Conservation (phyloP, 2,888 invertebrate species). For the Bellardia bayeri region DNA sequence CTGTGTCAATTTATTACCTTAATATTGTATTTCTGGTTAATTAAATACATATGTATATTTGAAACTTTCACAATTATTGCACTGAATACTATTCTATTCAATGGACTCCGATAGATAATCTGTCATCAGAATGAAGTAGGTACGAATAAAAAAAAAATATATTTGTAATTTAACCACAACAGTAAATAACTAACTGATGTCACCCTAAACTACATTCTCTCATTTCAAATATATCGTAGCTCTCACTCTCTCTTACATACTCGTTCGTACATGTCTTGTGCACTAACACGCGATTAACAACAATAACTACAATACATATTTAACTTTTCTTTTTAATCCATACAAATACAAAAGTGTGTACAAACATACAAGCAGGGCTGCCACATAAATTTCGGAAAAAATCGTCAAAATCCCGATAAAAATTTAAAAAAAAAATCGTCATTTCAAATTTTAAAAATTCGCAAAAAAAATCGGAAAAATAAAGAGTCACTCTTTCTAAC, state of each 20-base stretch:
- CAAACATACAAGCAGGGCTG: background rate
- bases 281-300: slow-evolving; percentile 17
- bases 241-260: slow-evolving; percentile 26
- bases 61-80: no score
- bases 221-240: slow-evolving; percentile 16
- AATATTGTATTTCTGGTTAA: no score
- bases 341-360: slow-evolving; percentile 27
- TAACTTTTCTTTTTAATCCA: slow-evolving; percentile 13
- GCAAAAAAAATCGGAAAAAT: no score
- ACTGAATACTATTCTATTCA: no score
- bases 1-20: no score
- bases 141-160: slow-evolving; percentile 16
- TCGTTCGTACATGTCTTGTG: background rate
- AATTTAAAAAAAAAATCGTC: no score
- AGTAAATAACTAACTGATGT: slow-evolving; percentile 52
- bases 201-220: slow-evolving; percentile 43
- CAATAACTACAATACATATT: slow-evolving; percentile 1
- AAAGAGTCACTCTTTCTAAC: no score
- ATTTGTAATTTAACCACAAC: slow-evolving; percentile 1
- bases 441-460: no score
- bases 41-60: no score
- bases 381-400: no score
- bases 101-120: background rate
- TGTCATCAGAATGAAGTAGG: background rate
- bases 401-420: no score